Evolutionary conservation across 1,140 invertebrate species (phyloP), one percentile per base, ranked within the genome.

Genomic region (Cotesia typhae): DNA sequence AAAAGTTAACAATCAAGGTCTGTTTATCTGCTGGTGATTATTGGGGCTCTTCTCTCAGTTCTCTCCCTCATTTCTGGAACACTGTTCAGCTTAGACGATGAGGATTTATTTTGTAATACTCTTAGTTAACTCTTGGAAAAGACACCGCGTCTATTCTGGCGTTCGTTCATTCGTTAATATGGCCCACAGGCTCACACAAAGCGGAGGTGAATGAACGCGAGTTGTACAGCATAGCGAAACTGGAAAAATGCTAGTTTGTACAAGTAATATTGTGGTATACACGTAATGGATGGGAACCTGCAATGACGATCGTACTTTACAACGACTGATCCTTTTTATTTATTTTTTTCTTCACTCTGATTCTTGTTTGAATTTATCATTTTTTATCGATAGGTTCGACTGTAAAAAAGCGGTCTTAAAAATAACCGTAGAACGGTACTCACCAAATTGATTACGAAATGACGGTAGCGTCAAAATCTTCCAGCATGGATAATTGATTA

Each of bases 141-240:
- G 63, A n/a, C 6, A 14, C 41, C 41, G 41, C 41, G 41, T 47
- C 10, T 47, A 47, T 47, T 47, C 41, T 7, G 41, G 6, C 36
- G 12, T 65, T 36, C 35, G 4, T 41, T 65, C 41, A 47, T 47
- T 47, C 41, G 35, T 37, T 65, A 37, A 65, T 41, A 37, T 65
- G 63, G 10, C 63, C 38, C 38, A 14, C 35, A n/a, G 63, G 12
- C 10, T 37, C 35, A 65, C 36, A 65, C 17, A 65, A 65, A 41
- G 63, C 17, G 17, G 38, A 65, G 63, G 63, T 38, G 63, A 65
- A 65, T 47, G 63, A 65, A 65, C 63, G n/a, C 10, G 38, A 65
- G 63, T 37, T 65, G 41, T 66, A 55, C 53, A 66, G 41, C 41
- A 14, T 52, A 51, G 38, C 38, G 41, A 66, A 66, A 66, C 63